Percentiles rank a stretch among this genome's conserved stretches.
phyloP scores from a whole-genome alignment of 2,113 vertebrate genomes.

The Hippocampus abdominalis region DNA sequence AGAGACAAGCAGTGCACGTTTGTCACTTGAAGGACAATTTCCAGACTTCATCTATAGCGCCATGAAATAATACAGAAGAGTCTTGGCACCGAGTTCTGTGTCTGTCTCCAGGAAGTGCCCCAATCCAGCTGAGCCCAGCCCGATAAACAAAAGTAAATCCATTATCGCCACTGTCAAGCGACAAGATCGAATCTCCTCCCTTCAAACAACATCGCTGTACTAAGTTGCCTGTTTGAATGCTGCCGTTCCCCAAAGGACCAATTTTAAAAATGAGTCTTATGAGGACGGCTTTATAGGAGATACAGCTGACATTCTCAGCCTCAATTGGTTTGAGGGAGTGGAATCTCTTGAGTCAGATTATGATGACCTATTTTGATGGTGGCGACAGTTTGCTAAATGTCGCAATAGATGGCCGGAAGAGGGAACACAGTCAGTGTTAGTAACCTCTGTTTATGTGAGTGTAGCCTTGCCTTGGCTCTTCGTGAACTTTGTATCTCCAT shows the following conservation, averaged over 20 bases:
- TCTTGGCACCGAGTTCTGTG: slow-evolving; percentile 22
- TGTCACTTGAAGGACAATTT: slow-evolving; percentile 24
- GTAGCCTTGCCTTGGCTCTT: slow-evolving; percentile 40
- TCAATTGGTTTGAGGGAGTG: background rate
- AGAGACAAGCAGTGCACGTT: slow-evolving; percentile 21
- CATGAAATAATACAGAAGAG: slow-evolving; percentile 12
- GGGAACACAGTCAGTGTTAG: slow-evolving; percentile 42
- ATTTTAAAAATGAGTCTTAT: slow-evolving; percentile 21
- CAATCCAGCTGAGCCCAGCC: slow-evolving; percentile 37
- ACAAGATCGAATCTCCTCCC: slow-evolving; percentile 21
- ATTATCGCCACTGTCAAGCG: slow-evolving; percentile 37
- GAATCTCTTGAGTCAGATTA: background rate
- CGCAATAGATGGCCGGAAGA: slow-evolving; percentile 10
- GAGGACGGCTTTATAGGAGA: background rate
- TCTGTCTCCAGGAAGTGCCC: slow-evolving; percentile 44
- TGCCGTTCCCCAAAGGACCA: slow-evolving; percentile 1
- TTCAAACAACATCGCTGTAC: slow-evolving; percentile 12
- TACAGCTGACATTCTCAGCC: background rate
- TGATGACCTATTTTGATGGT: slow-evolving; percentile 23
- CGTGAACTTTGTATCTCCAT: slow-evolving; percentile 59
- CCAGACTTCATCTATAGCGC: slow-evolving; percentile 31
- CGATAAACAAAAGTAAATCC: slow-evolving; percentile 48
- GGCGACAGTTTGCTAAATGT: slow-evolving; percentile 49
- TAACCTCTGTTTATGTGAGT: slow-evolving; percentile 53
- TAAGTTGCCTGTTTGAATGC: slow-evolving; percentile 21